Conservation (phyloP, 2,113 vertebrate species). For the Eudorcas thomsonii region DNA sequence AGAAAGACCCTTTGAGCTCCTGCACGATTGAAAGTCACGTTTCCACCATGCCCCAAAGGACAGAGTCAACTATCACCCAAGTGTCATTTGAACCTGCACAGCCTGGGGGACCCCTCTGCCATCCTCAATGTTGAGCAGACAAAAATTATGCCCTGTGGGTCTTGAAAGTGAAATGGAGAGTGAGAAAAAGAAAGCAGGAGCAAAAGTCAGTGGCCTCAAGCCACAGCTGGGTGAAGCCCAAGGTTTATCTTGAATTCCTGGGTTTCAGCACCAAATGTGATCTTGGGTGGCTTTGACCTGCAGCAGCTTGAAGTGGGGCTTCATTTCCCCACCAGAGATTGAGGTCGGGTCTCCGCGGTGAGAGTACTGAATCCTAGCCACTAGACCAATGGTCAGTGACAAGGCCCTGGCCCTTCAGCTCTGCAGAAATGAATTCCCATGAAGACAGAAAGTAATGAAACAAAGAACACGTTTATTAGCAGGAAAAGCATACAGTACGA, state of each 20-base stretch:
- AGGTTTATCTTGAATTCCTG: background rate
- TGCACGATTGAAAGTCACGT: background rate
- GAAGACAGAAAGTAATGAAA: background rate
- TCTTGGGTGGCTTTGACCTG: background rate
- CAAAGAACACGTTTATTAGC: background rate
- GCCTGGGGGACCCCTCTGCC: background rate
- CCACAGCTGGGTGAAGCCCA: background rate
- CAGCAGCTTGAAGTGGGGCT: background rate
- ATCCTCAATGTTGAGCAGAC: background rate
- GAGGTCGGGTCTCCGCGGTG: background rate
- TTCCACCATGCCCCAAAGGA: background rate
- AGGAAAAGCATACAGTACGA: background rate
- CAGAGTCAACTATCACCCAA: background rate
- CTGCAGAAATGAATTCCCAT: background rate
- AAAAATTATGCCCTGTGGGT: background rate
- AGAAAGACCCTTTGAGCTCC: background rate
- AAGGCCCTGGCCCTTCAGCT: background rate
- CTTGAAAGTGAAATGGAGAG: background rate
- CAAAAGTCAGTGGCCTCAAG: background rate
- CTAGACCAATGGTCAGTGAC: background rate
- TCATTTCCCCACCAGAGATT: background rate
- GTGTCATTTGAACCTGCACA: background rate
- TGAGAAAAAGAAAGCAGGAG: background rate
- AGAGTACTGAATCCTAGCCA: background rate
- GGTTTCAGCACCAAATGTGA: background rate